A percentile compares a stretch with the other conserved stretches of the same genome.
Conservation (phyloP, 2,888 invertebrate species). For the Lamellibrachia columna region DNA sequence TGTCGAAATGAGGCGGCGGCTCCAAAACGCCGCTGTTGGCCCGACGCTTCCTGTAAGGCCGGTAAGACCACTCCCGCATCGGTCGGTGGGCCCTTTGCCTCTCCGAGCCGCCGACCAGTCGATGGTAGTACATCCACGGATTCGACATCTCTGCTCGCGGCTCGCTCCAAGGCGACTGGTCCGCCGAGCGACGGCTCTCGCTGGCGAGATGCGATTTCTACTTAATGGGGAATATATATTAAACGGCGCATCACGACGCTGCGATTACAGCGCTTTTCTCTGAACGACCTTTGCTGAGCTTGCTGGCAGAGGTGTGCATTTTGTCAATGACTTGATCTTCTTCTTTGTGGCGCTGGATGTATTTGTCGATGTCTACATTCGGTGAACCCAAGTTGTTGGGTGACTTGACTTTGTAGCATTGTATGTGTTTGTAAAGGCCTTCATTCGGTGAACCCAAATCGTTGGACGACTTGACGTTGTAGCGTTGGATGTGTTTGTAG, state of each 20-base stretch:
- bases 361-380: not conserved
- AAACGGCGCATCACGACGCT: not conserved
- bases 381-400: not conserved
- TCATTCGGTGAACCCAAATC: not conserved
- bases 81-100: not conserved
- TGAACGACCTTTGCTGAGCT: not conserved
- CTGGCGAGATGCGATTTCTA: not conserved
- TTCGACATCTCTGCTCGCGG: not conserved
- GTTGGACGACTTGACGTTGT: not conserved
- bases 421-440: not conserved
- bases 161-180: not conserved
- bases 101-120: not conserved
- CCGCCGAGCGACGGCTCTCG: not conserved
- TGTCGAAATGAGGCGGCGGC: slow-evolving; percentile 27
- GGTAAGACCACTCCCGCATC: slow-evolving; percentile 23
- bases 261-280: not conserved
- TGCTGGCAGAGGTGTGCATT: not conserved
- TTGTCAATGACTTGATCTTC: not conserved
- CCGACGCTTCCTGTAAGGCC: slow-evolving; percentile 23
- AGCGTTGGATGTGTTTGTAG: not conserved
- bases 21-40: slow-evolving; percentile 32
- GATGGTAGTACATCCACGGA: not conserved
- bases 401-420: not conserved
- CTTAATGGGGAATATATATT: not conserved
- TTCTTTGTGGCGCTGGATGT: not conserved